These are phyloP conservation scores for Cryptocephalus moraei DNA, from an alignment of 2,888 invertebrate species.

Conservation along the genomic window DNA sequence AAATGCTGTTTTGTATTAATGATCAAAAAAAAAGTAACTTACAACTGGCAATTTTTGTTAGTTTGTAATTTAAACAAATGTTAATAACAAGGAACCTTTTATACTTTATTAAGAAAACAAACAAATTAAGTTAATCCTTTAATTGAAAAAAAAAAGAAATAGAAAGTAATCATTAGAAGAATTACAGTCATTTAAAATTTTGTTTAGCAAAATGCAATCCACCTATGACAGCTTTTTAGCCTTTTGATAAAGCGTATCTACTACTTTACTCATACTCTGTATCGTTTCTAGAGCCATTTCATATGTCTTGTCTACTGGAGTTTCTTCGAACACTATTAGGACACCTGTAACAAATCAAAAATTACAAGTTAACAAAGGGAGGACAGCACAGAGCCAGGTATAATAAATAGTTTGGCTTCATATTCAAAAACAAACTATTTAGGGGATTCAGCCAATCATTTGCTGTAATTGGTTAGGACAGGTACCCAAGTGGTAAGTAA, in stretches of 20 bases:
- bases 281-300: constrained; percentile 95
- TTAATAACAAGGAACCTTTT: constrained; percentile 1
- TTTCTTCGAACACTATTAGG: constrained; percentile 93
- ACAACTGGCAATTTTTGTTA: constrained; percentile 5
- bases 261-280: constrained; percentile 99
- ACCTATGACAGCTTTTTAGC: constrained; percentile 92
- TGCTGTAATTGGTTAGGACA: no score
- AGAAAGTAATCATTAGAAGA: constrained; percentile 3
- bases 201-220: not conserved
- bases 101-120: not conserved
- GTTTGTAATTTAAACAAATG: constrained; percentile 5
- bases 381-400: no score
- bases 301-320: constrained; percentile 90
- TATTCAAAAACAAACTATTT: no score
- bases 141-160: not conserved
- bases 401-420: no score
- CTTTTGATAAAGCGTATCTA: constrained; percentile 97
- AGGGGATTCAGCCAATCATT: no score
- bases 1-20: not conserved
- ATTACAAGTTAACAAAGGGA: not conserved
- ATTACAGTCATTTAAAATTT: constrained; percentile 13
- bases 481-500: no score
- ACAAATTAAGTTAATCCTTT: no score
- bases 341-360: constrained; percentile 48
- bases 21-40: not conserved